Conservation (phyloP, 2,113 vertebrate species). For the Atlantisia rogersi region DNA sequence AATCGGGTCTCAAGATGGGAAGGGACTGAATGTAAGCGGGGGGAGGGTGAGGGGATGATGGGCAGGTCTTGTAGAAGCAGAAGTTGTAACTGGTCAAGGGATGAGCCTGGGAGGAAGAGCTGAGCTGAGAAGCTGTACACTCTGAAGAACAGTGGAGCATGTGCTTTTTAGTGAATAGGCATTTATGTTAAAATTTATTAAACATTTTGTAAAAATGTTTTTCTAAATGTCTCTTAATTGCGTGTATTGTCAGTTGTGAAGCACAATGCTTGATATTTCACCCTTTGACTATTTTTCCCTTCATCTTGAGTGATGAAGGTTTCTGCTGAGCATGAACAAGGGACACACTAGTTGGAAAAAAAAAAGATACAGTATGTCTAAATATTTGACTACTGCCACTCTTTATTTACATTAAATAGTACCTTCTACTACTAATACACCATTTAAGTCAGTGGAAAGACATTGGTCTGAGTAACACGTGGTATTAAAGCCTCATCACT, state of each 20-base stretch:
- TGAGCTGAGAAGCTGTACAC: fast-evolving
- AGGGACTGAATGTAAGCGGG: not conserved
- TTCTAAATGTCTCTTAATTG: not conserved
- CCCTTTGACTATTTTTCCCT: not conserved
- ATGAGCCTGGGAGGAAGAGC: not conserved
- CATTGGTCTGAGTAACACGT: not conserved
- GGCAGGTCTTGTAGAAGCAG: not conserved
- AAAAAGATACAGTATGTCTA: not conserved
- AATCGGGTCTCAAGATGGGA: not conserved
- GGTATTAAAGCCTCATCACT: not conserved
- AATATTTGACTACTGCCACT: not conserved
- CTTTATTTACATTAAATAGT: not conserved
- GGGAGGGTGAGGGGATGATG: not conserved
- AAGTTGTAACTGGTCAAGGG: not conserved
- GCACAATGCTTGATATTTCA: not conserved
- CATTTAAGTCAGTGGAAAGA: not conserved
- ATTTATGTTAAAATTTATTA: not conserved
- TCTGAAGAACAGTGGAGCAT: not conserved
- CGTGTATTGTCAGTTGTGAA: not conserved
- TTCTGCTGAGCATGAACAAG: not conserved
- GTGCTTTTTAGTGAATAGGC: not conserved
- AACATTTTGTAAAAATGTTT: not conserved
- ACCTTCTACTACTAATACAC: not conserved
- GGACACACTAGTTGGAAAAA: not conserved
- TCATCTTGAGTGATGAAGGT: not conserved